Evolutionary conservation across 2,113 vertebrate species (phyloP), one percentile per base, ranked within the genome.

Genomic region (Terrapene triunguis): DNA sequence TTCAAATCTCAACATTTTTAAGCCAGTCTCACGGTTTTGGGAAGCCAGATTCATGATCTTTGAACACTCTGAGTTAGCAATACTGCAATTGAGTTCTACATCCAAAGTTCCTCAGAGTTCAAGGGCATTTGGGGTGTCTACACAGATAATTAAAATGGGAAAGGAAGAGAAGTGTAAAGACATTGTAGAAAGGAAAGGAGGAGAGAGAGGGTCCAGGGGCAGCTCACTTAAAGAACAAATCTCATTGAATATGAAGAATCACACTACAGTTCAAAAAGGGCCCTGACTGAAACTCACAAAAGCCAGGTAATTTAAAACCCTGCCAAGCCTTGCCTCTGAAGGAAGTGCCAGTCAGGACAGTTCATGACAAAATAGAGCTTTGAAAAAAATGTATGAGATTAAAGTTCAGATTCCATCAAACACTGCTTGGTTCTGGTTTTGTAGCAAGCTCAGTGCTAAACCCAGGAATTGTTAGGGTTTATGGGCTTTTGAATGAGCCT

Each of bases 391-490:
- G 0, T 1, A 5, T 2, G 2, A 88, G 48, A 22, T 90, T 92
- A 88, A 96, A 94, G 86, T 59, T 1, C 2, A 92, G 94, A 89
- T 90, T 81, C 80, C 80, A 10, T 89, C 50, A 84, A 13, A 65
- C 62, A 35, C 32, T 29, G 25, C 69, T 89, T 93, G 94, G 10
- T 62, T 12, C 2, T 80, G 84, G 29, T 93, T 93, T 69, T 84
- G 91, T 24, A 95, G 96, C 84, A 84, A 92, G 91, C 92, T 87
- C 90, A 95, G 82, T 80, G 85, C 79, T 84, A 88, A 91, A 89
- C 50, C 88, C 85, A 92, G 92, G 93, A 92, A 94, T 8, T 29
- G 51, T 85, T 81, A 22, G 13, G n/a, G 79, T 97, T 97, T 96
- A 92, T 84, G 88, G 89, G 4, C 84, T 65, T 72, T 92, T 93